Conservation (phyloP, 2,888 invertebrate genomes). For the Acleris sparsana region DNA sequence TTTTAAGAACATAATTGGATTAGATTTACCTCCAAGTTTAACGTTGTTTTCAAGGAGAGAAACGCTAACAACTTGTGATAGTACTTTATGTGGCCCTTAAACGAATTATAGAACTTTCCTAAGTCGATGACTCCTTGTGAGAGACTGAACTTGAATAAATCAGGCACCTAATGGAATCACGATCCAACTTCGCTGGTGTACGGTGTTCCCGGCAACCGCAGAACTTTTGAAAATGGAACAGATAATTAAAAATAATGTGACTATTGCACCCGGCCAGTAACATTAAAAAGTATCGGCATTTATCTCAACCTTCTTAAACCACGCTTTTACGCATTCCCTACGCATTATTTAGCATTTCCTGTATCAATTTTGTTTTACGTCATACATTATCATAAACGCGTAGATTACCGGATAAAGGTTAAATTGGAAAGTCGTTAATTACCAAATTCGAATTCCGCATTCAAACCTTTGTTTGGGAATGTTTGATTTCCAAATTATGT, state of each 20-base stretch:
- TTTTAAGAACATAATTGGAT: neutral
- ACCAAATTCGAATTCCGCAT: conserved; percentile 1
- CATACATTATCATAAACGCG: conserved; percentile 30
- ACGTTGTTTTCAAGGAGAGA: conserved; percentile 5
- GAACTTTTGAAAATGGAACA: conserved; percentile 21
- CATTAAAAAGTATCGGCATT: neutral
- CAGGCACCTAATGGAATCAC: conserved; percentile 23
- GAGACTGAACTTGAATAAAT: conserved; percentile 26
- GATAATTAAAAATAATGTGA: conserved; percentile 29
- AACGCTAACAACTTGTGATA: neutral
- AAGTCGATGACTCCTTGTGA: conserved; percentile 33
- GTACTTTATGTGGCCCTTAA: conserved; percentile 5
- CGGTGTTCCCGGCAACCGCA: conserved; percentile 9
- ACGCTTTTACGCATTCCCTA: conserved; percentile 21
- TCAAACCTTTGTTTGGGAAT: neutral
- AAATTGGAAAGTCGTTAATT: conserved; percentile 31
- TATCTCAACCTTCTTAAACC: conserved; percentile 17
- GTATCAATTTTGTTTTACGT: conserved; percentile 29
- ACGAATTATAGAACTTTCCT: conserved; percentile 11
- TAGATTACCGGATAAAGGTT: conserved; percentile 28
- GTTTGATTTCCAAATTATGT: neutral
- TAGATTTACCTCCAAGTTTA: conserved; percentile 1
- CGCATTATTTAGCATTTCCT: conserved; percentile 30
- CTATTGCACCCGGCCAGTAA: conserved; percentile 21
- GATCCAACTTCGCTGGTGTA: conserved; percentile 19